A percentile compares a stretch with the other conserved stretches of the same genome.
These are phyloP conservation scores for Champsocephalus esox DNA, from an alignment of 2,797 vertebrate genomes.

Conservation along the genomic window DNA sequence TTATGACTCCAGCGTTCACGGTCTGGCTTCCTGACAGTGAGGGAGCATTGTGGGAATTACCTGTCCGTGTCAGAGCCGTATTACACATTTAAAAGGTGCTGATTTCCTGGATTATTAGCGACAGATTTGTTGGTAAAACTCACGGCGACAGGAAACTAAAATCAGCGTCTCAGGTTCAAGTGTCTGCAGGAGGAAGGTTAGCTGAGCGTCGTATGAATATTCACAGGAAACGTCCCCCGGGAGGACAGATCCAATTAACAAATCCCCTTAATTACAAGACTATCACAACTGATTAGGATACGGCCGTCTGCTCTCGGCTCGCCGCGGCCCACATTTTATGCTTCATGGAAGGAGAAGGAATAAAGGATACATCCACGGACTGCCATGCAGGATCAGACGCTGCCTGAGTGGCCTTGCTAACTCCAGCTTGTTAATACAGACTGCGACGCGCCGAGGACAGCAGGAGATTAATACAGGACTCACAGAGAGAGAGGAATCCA, in stretches of 20 bases:
- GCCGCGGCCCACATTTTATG: constrained; percentile 75
- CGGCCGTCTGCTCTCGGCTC: constrained; percentile 75
- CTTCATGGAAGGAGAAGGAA: constrained; percentile 57
- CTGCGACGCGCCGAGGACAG: constrained; percentile 52
- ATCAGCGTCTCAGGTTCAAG: constrained; percentile 55
- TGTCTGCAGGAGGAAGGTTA: constrained; percentile 72
- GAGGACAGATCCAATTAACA: constrained; percentile 82
- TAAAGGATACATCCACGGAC: constrained; percentile 40
- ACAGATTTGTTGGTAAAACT: constrained; percentile 58
- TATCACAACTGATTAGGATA: constrained; percentile 82
- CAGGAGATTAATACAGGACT: constrained; percentile 31
- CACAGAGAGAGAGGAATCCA: constrained; percentile 18
- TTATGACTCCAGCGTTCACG: constrained; percentile 54
- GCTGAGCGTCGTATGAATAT: constrained; percentile 69
- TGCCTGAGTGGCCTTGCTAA: constrained; percentile 56
- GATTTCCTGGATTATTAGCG: constrained; percentile 46
- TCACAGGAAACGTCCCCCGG: constrained; percentile 69
- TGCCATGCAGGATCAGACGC: constrained; percentile 67
- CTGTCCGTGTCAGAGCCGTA: constrained; percentile 33
- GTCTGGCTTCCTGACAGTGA: constrained; percentile 58
- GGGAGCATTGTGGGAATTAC: constrained; percentile 69
- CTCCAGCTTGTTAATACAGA: constrained; percentile 50
- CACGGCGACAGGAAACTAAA: constrained; percentile 44
- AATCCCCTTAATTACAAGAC: constrained; percentile 84
- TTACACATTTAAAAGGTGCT: constrained; percentile 70